A percentile compares a stretch with the other conserved stretches of the same genome.
Evolutionary conservation across 2,797 vertebrate genomes (phyloP).

Genomic region (Chaunax sp.): DNA sequence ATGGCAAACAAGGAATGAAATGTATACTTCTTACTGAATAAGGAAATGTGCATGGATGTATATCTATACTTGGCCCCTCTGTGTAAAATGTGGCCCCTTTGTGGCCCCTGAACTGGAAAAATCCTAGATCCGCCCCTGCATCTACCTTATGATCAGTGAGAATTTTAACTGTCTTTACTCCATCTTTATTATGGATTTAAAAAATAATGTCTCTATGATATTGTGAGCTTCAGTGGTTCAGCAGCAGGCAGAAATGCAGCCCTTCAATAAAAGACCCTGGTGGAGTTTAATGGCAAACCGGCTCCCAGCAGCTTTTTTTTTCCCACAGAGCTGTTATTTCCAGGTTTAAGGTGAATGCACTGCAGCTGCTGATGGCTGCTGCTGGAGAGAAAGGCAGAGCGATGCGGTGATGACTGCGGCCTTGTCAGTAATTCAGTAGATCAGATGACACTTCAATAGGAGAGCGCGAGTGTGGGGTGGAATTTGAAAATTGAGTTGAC

Average conservation of each 20-base stretch:
- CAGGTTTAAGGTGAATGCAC: slow-evolving; percentile 65
- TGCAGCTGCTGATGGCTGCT: slow-evolving; percentile 70
- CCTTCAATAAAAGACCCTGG: slow-evolving; percentile 36
- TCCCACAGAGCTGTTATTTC: slow-evolving; percentile 65
- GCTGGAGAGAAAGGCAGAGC: slow-evolving; percentile 66
- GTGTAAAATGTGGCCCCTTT: too few relatives aligned
- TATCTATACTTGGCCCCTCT: too few relatives aligned
- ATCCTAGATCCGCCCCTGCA: too few relatives aligned
- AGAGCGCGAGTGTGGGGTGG: slow-evolving; percentile 67
- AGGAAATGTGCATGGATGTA: too few relatives aligned
- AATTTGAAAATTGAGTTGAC: slow-evolving; percentile 84
- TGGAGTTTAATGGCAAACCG: slow-evolving; percentile 33
- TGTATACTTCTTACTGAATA: too few relatives aligned
- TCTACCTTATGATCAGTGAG: too few relatives aligned
- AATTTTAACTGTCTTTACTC: too few relatives aligned
- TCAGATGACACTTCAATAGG: slow-evolving; percentile 83
- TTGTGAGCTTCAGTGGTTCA: neutral
- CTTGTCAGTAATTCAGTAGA: slow-evolving; percentile 82
- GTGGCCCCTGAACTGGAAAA: too few relatives aligned
- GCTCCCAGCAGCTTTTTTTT: slow-evolving; percentile 35
- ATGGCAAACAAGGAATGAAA: too few relatives aligned
- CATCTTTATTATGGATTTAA: neutral
- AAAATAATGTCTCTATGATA: slow-evolving; percentile 3
- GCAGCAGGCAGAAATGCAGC: slow-evolving; percentile 16
- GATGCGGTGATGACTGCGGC: slow-evolving; percentile 74